Evolutionary conservation across 1,140 invertebrate genomes (phyloP), one percentile per base, ranked within the genome.

Genomic region (Habropoda laboriosa): DNA sequence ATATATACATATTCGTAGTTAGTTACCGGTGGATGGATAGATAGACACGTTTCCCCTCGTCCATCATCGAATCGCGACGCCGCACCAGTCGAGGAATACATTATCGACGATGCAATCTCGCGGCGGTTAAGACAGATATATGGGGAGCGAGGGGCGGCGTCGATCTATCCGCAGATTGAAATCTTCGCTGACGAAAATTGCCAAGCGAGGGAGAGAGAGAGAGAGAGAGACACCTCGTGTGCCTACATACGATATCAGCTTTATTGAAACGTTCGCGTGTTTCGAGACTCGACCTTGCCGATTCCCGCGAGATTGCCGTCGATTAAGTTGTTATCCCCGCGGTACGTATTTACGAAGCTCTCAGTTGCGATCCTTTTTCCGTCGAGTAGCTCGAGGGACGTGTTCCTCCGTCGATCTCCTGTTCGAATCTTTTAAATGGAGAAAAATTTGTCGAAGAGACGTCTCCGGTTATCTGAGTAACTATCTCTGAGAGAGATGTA

Each of bases 81-180:
- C n/a, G n/a, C n/a, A n/a, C n/a, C 3, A 70, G 24, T n/a, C 42
- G 75, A 49, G 53, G 64, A 70, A 78, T 71, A 60, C 35, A 78
- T 78, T 61, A 70, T 57, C 42, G 42, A 30, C 42, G 66, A 60
- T 70, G 32, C 42, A 77, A 70, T 77, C 74, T 68, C 5, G 18
- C 42, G 21, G 66, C 24, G 42, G 40, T 70, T 70, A 77, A 70
- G 55, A 60, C 21, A 71, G 66, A 78, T 78, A 42, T 71, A 78
- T 40, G 55, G 24, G 42, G 30, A 27, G n/a, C 40, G n/a, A 24
- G 64, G 8, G n/a, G 30, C 24, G n/a, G n/a, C 21, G 45, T 71
- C 55, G 42, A 71, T 60, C 57, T 60, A 60, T 58, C 55, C 2
- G 16, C 24, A n/a, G 53, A 49, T 60, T 49, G 66, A 70, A 71